Evolutionary conservation across 2,113 vertebrate species (phyloP).

Genomic region (Polypterus senegalus): DNA sequence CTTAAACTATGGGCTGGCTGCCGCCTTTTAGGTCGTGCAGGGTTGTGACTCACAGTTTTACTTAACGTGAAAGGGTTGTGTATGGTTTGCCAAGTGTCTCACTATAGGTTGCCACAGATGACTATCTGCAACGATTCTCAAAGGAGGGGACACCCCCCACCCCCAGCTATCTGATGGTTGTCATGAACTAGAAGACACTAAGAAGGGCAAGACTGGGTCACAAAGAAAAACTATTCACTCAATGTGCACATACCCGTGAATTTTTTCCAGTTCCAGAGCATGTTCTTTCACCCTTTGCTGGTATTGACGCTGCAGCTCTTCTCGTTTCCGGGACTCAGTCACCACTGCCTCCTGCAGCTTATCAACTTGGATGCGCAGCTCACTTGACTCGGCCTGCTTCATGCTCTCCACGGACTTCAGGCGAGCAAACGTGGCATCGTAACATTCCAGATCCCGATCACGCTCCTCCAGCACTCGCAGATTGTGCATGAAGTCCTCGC

Average conservation of each 20-base stretch:
- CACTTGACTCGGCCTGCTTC: conserved; percentile 45
- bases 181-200: no score
- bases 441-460: conserved; percentile 53
- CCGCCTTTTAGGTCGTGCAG: no score
- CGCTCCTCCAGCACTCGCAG: conserved; percentile 55
- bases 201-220: conserved; percentile 10
- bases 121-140: no score
- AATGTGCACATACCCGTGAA: conserved; percentile 39
- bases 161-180: no score
- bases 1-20: no score
- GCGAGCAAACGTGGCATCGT: conserved; percentile 32
- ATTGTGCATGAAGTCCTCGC: conserved; percentile 61
- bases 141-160: no score
- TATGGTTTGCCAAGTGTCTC: no score
- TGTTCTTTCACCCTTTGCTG: conserved; percentile 32
- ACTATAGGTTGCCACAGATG: no score
- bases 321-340: conserved; percentile 26
- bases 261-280: conserved; percentile 39
- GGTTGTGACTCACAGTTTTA: no score
- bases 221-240: background rate
- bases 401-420: conserved; percentile 35
- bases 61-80: no score
- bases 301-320: conserved; percentile 30
- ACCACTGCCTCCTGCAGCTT: conserved; percentile 38
- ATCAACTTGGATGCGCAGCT: conserved; percentile 42